Conservation (phyloP, 2,797 vertebrate genomes). For the Coreius guichenoti region DNA sequence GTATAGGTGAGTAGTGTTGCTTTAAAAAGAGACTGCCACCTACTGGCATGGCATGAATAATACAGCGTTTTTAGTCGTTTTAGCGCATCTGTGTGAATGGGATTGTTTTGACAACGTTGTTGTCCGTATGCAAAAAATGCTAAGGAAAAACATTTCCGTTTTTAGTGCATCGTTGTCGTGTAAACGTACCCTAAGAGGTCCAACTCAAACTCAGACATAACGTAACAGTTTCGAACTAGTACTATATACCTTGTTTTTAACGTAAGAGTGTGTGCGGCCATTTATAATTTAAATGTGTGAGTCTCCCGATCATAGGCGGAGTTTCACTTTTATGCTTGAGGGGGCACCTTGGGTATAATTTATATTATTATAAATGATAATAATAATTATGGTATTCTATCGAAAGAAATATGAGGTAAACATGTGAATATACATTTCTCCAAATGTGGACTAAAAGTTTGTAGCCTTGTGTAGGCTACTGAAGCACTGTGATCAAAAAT, state of each 20-base stretch:
- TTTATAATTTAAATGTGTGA: not conserved
- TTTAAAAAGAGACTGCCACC: not conserved
- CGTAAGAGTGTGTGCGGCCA: not conserved
- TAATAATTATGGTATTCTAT: no score
- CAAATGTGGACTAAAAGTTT: no score
- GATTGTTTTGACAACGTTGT: not conserved
- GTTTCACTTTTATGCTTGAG: no score
- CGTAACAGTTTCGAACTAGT: not conserved
- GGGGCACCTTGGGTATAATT: no score
- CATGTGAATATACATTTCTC: no score
- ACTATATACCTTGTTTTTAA: not conserved
- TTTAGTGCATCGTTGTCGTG: not conserved
- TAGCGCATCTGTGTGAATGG: not conserved
- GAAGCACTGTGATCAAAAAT: no score
- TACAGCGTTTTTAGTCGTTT: not conserved
- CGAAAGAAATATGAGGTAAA: no score
- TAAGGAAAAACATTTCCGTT: not conserved
- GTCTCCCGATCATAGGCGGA: not conserved
- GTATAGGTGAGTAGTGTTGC: not conserved
- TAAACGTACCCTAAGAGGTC: not conserved
- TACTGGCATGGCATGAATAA: not conserved
- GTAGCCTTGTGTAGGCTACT: no score
- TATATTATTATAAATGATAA: no score
- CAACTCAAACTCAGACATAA: not conserved
- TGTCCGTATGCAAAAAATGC: not conserved